Conservation (phyloP, 2,888 invertebrate genomes). For the Diarsia mendica region DNA sequence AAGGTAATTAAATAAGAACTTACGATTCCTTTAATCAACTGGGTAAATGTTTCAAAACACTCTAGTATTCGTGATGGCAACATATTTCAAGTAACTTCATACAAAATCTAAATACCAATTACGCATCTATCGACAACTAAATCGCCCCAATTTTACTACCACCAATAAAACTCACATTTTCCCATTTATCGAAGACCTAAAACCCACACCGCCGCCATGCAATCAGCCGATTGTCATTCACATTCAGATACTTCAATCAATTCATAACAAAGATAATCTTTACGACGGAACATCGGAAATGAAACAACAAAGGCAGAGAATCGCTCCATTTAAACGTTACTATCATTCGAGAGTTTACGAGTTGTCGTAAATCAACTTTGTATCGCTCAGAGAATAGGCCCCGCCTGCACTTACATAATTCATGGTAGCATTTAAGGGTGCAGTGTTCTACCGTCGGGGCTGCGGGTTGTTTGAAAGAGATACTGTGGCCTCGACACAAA, state of each 20-base stretch:
- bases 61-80: neutral
- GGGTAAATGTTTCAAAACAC: neutral
- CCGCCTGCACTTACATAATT: constrained; percentile 72
- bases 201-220: constrained; percentile 35
- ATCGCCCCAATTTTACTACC: constrained; percentile 43
- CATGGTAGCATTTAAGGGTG: constrained; percentile 66
- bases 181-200: constrained; percentile 31
- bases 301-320: constrained; percentile 64
- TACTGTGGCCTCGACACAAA: too few species aligned
- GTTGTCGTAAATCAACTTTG: constrained; percentile 71
- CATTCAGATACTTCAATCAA: constrained; percentile 64
- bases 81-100: neutral
- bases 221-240: constrained; percentile 58
- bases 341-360: constrained; percentile 64
- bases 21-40: neutral
- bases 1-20: neutral
- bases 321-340: constrained; percentile 67
- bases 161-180: constrained; percentile 34
- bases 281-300: constrained; percentile 65
- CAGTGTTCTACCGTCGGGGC: constrained; percentile 43
- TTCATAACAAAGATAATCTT: constrained; percentile 66
- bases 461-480: too few species aligned
- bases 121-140: constrained; percentile 27
- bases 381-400: constrained; percentile 66
- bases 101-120: neutral